Base-by-base conservation (phyloP, 1,140 invertebrate genomes). In the Brachionus manjavacas region DNA sequence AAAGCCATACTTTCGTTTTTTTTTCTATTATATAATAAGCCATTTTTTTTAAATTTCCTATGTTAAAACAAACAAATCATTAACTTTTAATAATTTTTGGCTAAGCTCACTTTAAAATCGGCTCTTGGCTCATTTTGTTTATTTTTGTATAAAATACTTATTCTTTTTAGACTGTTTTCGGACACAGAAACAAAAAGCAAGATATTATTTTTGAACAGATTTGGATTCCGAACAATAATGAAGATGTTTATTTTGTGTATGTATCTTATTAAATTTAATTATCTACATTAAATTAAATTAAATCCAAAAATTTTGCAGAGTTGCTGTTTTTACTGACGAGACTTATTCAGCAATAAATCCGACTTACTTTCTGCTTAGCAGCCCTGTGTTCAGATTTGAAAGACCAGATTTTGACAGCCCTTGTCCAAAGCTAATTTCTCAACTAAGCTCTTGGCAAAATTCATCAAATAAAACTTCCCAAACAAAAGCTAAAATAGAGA, bases 221-320 rank as follows among this genome's bases (percentile, higher is more conserved):
- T 43, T 81, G 79, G 79, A 64, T 39, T 41, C 79, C 79, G 14
- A 35, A 25, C 39, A 81, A 81, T 46, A 81, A 41, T 25, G 79
- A 81, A 64, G 52, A 81, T 55, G 25, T 81, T 64, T 81, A 81
- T 68, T 81, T 81, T 81, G 79, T 81, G 79, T 81, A 81, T 64
- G 52, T 43, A 81, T 9, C 23, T 43, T 49, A 1, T 43, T 20
- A n/a, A 35, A 11, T 46, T n/a, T 55, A 4, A 49, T 60, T 64
- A 20, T 8, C 76, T 80, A 8, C 7, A 39, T 43, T 81, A 28
- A 7, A 35, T 68, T 11, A 14, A 64, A 14, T 20, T 35, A 28
- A 46, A 16, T 6, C n/a, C 0, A 39, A 46, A 39, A 16, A 41
- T 20, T 43, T 64, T 35, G 23, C 28, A 81, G 79, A 81, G 23